Percentiles rank a stretch among this genome's conserved stretches.
phyloP scores from a whole-genome alignment of 2,888 invertebrate species.

The Heliconius ethilla region DNA sequence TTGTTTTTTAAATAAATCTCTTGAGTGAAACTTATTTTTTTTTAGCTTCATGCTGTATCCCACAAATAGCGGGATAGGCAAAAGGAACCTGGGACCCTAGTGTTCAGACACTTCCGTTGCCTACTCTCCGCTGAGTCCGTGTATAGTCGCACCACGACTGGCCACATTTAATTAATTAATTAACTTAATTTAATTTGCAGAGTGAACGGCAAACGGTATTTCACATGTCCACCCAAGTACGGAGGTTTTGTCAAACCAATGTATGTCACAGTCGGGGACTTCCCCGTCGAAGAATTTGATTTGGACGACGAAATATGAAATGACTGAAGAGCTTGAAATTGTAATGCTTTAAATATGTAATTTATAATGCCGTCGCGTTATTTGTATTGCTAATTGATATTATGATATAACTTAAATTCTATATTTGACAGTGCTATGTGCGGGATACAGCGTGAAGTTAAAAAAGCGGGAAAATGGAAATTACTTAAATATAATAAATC shows the following conservation, averaged over 20 bases:
- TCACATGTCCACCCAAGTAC: slow-evolving; percentile 94
- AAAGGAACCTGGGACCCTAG: too few species aligned
- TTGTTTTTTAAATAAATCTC: too few species aligned
- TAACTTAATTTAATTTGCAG: slow-evolving; percentile 67
- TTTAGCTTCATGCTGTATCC: not conserved
- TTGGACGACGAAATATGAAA: slow-evolving; percentile 89
- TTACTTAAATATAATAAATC: too few species aligned
- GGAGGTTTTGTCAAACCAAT: slow-evolving; percentile 97
- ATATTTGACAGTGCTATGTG: too few species aligned
- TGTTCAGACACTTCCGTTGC: not conserved
- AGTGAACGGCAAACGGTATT: slow-evolving; percentile 92
- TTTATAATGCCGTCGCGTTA: slow-evolving; percentile 6
- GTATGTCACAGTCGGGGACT: slow-evolving; percentile 93
- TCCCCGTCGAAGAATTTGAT: slow-evolving; percentile 91
- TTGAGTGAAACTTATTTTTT: too few species aligned
- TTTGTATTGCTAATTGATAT: not conserved
- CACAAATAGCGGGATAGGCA: not conserved
- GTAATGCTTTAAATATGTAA: slow-evolving; percentile 28
- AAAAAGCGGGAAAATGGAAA: too few species aligned
- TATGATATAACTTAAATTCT: not conserved
- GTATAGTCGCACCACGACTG: too few species aligned
- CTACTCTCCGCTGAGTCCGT: not conserved
- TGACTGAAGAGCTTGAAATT: not conserved
- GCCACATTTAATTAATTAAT: too few species aligned
- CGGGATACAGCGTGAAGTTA: too few species aligned